Evolutionary conservation across 2,888 invertebrate genomes (phyloP), one percentile per base, ranked within the genome.

Genomic region (Dichetophora obliterata): DNA sequence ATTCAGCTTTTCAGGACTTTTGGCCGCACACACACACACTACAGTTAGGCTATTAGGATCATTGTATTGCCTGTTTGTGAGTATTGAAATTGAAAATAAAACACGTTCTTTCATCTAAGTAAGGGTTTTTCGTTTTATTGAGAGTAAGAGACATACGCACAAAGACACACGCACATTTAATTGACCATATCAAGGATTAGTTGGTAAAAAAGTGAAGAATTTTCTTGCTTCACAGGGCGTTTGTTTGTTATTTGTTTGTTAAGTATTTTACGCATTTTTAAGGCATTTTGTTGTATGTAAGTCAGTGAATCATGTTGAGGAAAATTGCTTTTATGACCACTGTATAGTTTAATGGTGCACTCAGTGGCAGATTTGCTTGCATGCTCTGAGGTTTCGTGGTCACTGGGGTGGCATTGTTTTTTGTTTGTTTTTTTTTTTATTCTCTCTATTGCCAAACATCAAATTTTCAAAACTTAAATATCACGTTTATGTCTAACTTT

Each of bases 121-220:
- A 48, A 9, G 37, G 66, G 66, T 66, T 43, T 43, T 43, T 43
- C 11, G 14, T 5, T 37, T 43, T 22, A 3, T 50, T 19, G 50
- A 19, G 1, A 16, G 50, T 31, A 4, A 31, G 31, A 31, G 3
- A 31, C 31, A 22, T 50, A 68, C 68, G 14, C 43, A 43, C 43
- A 43, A 1, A 43, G 2, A 43, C 1, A 43, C 2, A 11, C 43
- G 27, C 48, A 50, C 48, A 16, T 22, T 72, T 61, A 61, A 72
- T 72, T 72, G 72, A 61, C 72, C 72, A 24, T 72, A 61, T 61
- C 52, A 61, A 43, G 61, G 61, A 48, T 61, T 68, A 43, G 14
- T 34, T n/a, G 34, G 37, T 16, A n/a, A 31, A 14, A 37, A 63
- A 27, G 16, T 63, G 63, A 5, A 34, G 34, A 48, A 16, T 24